Conservation (phyloP, 2,797 vertebrate genomes). For the Chelidonichthys spinosus region DNA sequence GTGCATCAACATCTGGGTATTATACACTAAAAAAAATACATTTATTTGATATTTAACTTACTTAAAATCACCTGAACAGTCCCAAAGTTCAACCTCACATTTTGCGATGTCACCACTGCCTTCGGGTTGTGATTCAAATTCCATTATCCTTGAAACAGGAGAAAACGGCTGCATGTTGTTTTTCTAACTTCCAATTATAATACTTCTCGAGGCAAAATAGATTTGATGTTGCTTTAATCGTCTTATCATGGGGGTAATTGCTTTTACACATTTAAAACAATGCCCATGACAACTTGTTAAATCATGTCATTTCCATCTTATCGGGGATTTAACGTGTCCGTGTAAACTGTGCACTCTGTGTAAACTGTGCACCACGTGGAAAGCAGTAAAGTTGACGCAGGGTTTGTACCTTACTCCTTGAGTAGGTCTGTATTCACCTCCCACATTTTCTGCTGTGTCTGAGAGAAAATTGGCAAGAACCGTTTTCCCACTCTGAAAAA, state of each 20-base stretch:
- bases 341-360: neutral
- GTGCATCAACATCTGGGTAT: neutral
- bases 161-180: constrained; percentile 3
- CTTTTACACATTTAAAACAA: neutral
- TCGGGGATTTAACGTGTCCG: neutral
- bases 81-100: constrained; percentile 96
- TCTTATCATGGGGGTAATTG: neutral
- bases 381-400: neutral
- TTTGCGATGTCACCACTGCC: constrained; percentile 80
- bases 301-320: neutral
- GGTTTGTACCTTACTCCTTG: constrained; percentile 91
- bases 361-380: neutral
- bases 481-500: constrained; percentile 91
- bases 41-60: constrained; percentile 69
- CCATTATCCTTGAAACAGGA: constrained; percentile 88
- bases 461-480: constrained; percentile 94
- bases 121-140: constrained; percentile 90
- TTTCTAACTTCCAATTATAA: neutral
- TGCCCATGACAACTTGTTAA: neutral
- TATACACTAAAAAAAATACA: neutral
- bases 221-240: neutral
- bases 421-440: constrained; percentile 91
- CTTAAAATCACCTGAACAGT: constrained; percentile 95
- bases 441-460: constrained; percentile 86
- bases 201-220: neutral